These are phyloP conservation scores for Teleopsis dalmanni DNA, from an alignment of 1,140 invertebrate genomes.

Conservation along the genomic window DNA sequence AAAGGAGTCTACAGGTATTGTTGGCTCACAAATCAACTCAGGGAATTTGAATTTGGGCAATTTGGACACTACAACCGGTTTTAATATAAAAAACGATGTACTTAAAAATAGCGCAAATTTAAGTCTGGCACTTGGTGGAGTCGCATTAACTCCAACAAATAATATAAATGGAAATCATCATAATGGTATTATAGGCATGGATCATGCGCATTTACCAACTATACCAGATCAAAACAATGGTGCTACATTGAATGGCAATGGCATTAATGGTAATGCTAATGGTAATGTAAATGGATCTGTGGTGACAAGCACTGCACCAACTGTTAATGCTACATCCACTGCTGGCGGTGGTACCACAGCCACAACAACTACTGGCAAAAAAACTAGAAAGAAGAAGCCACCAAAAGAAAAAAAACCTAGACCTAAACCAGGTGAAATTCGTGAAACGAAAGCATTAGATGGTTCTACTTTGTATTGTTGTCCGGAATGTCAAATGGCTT, in stretches of 20 bases:
- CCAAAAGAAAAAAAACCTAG: conserved; percentile 56
- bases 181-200: conserved; percentile 32
- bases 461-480: conserved; percentile 78
- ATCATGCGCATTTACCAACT: conserved; percentile 32
- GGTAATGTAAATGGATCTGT: conserved; percentile 15
- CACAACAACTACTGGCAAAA: conserved; percentile 53
- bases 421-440: conserved; percentile 72
- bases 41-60: conserved; percentile 23
- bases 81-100: conserved; percentile 30
- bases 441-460: conserved; percentile 71
- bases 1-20: conserved; percentile 34
- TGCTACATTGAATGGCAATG: conserved; percentile 21
- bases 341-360: conserved; percentile 20
- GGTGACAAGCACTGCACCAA: conserved; percentile 25
- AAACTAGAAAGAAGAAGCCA: conserved; percentile 76
- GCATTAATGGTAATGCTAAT: conserved; percentile 6
- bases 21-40: conserved; percentile 21
- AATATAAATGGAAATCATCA: conserved; percentile 27
- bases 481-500: conserved; percentile 80
- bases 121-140: conserved; percentile 37
- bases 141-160: conserved; percentile 31
- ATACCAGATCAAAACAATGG: conserved; percentile 36
- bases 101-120: conserved; percentile 42
- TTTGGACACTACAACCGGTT: conserved; percentile 17
- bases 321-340: conserved; percentile 11